These are phyloP conservation scores for Atrichornis clamosus DNA, from an alignment of 2,113 vertebrate species.

Conservation along the genomic window DNA sequence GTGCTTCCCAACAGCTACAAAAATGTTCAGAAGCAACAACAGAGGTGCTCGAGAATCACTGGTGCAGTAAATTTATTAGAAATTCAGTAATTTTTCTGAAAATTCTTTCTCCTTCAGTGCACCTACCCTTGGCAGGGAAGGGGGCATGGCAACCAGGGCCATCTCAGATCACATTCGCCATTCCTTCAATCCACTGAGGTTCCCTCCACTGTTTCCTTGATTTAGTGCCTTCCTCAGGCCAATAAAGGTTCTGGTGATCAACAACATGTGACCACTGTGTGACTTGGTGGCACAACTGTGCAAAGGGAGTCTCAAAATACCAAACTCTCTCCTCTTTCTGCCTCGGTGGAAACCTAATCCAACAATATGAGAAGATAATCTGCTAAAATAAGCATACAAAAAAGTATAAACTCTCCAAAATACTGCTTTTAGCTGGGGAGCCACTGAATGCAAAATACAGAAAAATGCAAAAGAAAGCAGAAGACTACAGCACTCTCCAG, in stretches of 20 bases:
- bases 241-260: background rate
- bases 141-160: background rate
- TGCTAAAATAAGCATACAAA: background rate
- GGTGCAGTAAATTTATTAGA: background rate
- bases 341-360: background rate
- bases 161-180: background rate
- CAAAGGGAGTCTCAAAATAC: background rate
- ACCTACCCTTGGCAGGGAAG: no score
- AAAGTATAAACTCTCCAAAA: background rate
- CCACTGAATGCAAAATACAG: background rate
- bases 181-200: background rate
- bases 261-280: background rate
- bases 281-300: background rate
- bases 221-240: background rate
- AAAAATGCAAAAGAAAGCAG: background rate
- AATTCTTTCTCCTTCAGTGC: background rate
- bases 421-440: background rate
- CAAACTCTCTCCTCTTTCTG: background rate
- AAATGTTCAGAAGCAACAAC: background rate
- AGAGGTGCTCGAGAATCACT: background rate
- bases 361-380: background rate
- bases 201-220: accelerated
- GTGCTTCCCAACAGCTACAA: background rate
- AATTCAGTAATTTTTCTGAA: background rate
- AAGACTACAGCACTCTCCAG: background rate